A percentile compares a stretch with the other conserved stretches of the same genome.
Conservation (phyloP, 1,140 invertebrate genomes). For the Megalonaias nervosa region DNA sequence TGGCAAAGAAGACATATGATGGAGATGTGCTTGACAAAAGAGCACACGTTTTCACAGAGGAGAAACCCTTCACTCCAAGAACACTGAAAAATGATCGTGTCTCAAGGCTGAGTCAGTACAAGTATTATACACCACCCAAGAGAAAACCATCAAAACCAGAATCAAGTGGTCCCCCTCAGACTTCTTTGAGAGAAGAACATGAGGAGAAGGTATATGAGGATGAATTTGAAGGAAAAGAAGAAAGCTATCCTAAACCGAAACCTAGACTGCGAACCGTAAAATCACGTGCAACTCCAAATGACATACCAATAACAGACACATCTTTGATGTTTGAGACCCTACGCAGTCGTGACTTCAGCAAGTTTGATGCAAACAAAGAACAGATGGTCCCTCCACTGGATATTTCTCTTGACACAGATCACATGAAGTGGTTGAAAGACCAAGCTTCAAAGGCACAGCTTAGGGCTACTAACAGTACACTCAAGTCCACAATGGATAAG, state of each 20-base stretch:
- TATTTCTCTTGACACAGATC: slow-evolving; percentile 67
- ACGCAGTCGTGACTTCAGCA: slow-evolving; percentile 60
- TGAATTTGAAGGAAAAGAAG: slow-evolving; percentile 8
- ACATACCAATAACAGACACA: slow-evolving; percentile 48
- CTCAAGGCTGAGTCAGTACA: slow-evolving; percentile 61
- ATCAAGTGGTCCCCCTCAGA: not conserved
- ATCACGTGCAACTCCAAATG: slow-evolving; percentile 24
- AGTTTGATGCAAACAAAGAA: slow-evolving; percentile 26
- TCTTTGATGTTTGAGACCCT: slow-evolving; percentile 65
- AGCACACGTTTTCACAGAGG: slow-evolving; percentile 63
- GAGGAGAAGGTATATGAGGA: slow-evolving; percentile 5
- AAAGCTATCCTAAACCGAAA: slow-evolving; percentile 28
- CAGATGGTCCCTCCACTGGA: slow-evolving; percentile 61
- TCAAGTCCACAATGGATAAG: slow-evolving; percentile 37
- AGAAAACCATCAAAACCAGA: not conserved
- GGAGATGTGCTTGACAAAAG: slow-evolving; percentile 65
- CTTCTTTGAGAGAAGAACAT: slow-evolving; percentile 1
- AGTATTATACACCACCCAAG: slow-evolving; percentile 64
- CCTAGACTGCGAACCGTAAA: slow-evolving; percentile 29
- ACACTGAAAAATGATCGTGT: slow-evolving; percentile 61
- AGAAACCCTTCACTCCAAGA: slow-evolving; percentile 67
- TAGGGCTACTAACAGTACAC: slow-evolving; percentile 42
- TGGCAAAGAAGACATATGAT: slow-evolving; percentile 53
- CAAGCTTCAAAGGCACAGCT: slow-evolving; percentile 58
- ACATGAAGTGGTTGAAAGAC: slow-evolving; percentile 67